Evolutionary conservation across 2,797 vertebrate species (phyloP).

Genomic region (Apogon hyalosoma): DNA sequence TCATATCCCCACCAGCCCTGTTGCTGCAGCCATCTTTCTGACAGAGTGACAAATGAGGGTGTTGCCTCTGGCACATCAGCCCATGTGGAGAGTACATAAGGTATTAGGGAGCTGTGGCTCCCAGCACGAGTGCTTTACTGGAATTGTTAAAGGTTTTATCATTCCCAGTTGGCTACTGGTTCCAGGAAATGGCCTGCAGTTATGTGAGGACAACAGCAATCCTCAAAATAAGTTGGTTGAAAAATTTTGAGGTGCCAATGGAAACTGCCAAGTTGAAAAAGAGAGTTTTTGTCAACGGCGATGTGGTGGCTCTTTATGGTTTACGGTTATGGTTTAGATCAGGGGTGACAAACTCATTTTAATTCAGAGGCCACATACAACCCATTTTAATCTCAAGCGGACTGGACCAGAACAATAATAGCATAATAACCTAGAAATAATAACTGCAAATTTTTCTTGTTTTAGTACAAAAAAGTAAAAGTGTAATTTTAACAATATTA

Average conservation of each 20-base stretch:
- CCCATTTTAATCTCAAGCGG: too few relatives aligned
- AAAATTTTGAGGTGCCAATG: not conserved
- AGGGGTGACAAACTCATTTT: too few relatives aligned
- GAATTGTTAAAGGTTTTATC: slow-evolving; percentile 58
- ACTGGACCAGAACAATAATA: too few relatives aligned
- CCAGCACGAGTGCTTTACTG: slow-evolving; percentile 53
- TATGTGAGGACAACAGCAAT: slow-evolving; percentile 24
- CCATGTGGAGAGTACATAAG: slow-evolving; percentile 53
- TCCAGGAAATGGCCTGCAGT: slow-evolving; percentile 57
- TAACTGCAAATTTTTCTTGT: too few relatives aligned
- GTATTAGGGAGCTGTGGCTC: slow-evolving; percentile 62
- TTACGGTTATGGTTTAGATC: too few relatives aligned
- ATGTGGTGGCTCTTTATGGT: too few relatives aligned
- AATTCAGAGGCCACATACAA: too few relatives aligned
- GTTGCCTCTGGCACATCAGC: slow-evolving; percentile 59
- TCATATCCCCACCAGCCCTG: slow-evolving; percentile 36
- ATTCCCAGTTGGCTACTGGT: slow-evolving; percentile 48
- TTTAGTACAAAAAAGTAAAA: too few relatives aligned
- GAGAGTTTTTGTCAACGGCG: too few relatives aligned
- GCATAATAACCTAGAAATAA: too few relatives aligned
- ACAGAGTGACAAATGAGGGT: slow-evolving; percentile 68
- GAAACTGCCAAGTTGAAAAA: slow-evolving; percentile 8
- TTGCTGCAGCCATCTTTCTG: slow-evolving; percentile 51
- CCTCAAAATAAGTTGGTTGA: slow-evolving; percentile 14
- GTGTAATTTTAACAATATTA: too few relatives aligned